Conservation (phyloP, 2,113 vertebrate species). For the Hippotragus niger region DNA sequence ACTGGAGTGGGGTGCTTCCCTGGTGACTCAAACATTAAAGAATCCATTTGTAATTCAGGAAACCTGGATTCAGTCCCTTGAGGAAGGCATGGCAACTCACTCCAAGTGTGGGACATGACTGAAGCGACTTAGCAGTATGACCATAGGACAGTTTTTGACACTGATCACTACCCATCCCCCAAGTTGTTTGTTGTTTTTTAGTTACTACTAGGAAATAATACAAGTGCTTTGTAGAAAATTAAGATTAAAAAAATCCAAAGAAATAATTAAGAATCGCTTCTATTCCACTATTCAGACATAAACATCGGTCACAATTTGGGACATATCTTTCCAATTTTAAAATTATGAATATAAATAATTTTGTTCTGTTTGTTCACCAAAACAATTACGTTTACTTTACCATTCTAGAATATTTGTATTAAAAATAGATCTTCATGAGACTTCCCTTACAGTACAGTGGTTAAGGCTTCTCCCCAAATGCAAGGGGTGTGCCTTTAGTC, state of each 20-base stretch:
- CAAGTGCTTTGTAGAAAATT: neutral
- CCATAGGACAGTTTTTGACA: neutral
- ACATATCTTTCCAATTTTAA: neutral
- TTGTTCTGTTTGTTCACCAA: neutral
- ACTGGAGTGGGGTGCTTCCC: neutral
- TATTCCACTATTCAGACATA: neutral
- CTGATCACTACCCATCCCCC: neutral
- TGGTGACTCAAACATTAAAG: neutral
- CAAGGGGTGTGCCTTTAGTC: neutral
- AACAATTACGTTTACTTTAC: neutral
- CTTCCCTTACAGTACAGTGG: neutral
- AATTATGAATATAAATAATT: neutral
- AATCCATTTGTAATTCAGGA: neutral
- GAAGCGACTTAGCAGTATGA: neutral
- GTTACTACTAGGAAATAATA: neutral
- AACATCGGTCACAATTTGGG: neutral
- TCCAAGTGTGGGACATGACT: neutral
- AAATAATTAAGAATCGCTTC: neutral
- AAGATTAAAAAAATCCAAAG: neutral
- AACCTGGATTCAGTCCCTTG: neutral
- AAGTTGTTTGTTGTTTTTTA: neutral
- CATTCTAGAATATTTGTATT: neutral
- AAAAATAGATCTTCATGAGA: neutral
- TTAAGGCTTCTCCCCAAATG: neutral
- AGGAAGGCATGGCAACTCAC: neutral